Base-by-base conservation (phyloP, 2,888 invertebrate species). In the Dasysyrphus tricinctus region DNA sequence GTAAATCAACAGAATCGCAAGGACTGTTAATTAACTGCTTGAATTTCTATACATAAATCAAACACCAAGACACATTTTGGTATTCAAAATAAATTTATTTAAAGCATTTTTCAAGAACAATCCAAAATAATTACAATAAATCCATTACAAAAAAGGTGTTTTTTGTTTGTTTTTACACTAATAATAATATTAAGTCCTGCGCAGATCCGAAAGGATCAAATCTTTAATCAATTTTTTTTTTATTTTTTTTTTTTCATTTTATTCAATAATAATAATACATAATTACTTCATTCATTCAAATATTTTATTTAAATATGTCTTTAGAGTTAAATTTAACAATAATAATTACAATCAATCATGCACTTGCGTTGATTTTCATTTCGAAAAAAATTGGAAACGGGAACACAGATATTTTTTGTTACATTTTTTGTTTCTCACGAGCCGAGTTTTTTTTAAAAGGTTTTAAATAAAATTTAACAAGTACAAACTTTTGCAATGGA, bases 21-120 rank as follows among this genome's bases (percentile, higher is more conserved):
- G 5, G 14, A 5, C n/a, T n/a, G 5, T 42, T 42, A 14, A 42
- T 39, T 39, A 1, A 3, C 6, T 44, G 5, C 2, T 32, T 56
- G 0, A n/a, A 32, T 56, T 0, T 3, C n/a, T 4, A 16, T 8
- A 12, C 6, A 42, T 42, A 42, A 51, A 51, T 9, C 29, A 56
- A 14, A 49, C 32, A 39, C 24, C 19, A 69, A 57, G 12, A 56
- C 49, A 37, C 44, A 24, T 56, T 73, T 67, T 85, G 85, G 85
- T 85, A 85, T 85, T 85, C 85, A 85, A 85, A 85, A 85, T 85
- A 85, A 85, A 85, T 85, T 85, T 85, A 85, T 85, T 85, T 85
- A 85, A 85, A 85, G 85, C 85, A 85, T 85, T 85, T 67, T 85
- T 70, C 80, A 85, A 85, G 81, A 85, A 85, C 80, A 85, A 85